Evolutionary conservation across 2,888 invertebrate genomes (phyloP).

Genomic region (Odontocolon sp.): DNA sequence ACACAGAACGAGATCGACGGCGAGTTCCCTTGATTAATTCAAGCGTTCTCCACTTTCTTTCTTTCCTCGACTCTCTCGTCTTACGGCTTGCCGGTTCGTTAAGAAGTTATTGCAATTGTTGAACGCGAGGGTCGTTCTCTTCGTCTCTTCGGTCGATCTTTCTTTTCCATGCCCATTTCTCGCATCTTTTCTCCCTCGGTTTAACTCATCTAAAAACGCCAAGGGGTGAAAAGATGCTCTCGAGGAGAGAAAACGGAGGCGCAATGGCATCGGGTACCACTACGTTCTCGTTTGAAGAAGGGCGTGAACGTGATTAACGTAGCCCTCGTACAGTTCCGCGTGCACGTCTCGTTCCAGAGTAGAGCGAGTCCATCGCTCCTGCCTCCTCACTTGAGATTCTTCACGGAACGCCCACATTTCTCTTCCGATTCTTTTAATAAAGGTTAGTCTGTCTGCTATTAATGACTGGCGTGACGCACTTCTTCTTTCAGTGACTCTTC

Average conservation of each 20-base stretch:
- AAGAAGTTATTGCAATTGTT: conserved; percentile 63
- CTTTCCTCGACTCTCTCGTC: conserved; percentile 24
- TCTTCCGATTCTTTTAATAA: conserved; percentile 82
- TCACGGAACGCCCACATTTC: conserved; percentile 81
- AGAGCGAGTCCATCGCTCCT: conserved; percentile 44
- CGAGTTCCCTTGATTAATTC: conserved; percentile 52
- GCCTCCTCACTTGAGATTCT: conserved; percentile 65
- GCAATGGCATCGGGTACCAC: conserved; percentile 18
- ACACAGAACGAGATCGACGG: background rate
- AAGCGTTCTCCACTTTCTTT: conserved; percentile 36
- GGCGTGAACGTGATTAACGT: conserved; percentile 77
- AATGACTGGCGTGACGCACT: conserved; percentile 78
- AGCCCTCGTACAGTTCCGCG: conserved; percentile 61
- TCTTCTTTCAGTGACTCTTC: background rate
- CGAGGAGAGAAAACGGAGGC: conserved; percentile 43
- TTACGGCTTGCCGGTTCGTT: conserved; percentile 48
- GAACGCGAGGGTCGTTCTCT: conserved; percentile 42
- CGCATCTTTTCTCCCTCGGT: conserved; percentile 21
- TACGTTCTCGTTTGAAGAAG: conserved; percentile 57
- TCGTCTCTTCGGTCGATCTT: conserved; percentile 61
- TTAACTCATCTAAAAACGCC: conserved; percentile 9
- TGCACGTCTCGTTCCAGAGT: conserved; percentile 36
- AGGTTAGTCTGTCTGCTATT: conserved; percentile 76
- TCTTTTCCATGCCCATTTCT: conserved; percentile 56
- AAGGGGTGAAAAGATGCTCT: conserved; percentile 55